phyloP scores from a whole-genome alignment of 2,888 invertebrate genomes.

The Macropis europaea region DNA sequence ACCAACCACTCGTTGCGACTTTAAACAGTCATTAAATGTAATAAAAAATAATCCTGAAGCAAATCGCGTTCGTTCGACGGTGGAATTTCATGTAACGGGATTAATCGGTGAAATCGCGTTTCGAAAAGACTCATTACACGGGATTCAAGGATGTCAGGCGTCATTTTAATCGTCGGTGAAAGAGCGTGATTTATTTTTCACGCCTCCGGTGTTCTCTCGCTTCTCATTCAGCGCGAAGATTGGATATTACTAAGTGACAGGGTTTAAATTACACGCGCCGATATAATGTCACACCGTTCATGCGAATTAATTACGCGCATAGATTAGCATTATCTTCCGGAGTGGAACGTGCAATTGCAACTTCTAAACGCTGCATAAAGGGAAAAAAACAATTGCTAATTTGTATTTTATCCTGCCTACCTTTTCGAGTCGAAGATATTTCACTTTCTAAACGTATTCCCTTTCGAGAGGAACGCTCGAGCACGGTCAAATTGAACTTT shows the following conservation, averaged over 20 bases:
- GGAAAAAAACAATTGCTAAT: too few species aligned
- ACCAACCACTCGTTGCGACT: too few species aligned
- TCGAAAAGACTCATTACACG: background rate
- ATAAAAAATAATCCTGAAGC: too few species aligned
- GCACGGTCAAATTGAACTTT: too few species aligned
- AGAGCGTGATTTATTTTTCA: conserved; percentile 5
- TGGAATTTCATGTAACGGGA: too few species aligned
- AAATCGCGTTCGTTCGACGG: background rate
- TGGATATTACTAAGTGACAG: background rate
- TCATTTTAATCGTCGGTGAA: background rate
- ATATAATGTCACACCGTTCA: background rate
- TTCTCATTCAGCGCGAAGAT: background rate
- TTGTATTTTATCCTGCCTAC: too few species aligned
- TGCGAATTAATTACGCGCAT: background rate
- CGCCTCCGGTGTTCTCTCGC: background rate
- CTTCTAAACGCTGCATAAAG: too few species aligned
- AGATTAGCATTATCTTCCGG: background rate
- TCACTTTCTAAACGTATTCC: background rate
- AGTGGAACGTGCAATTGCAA: background rate
- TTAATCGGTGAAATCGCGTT: background rate
- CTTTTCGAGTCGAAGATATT: too few species aligned
- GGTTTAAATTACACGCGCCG: background rate
- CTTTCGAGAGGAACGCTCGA: background rate
- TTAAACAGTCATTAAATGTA: too few species aligned
- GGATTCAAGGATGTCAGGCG: too few species aligned